Percentiles rank a stretch among this genome's conserved stretches.
Evolutionary conservation across 1,140 invertebrate species (phyloP).

Genomic region (Drosophila insularis): DNA sequence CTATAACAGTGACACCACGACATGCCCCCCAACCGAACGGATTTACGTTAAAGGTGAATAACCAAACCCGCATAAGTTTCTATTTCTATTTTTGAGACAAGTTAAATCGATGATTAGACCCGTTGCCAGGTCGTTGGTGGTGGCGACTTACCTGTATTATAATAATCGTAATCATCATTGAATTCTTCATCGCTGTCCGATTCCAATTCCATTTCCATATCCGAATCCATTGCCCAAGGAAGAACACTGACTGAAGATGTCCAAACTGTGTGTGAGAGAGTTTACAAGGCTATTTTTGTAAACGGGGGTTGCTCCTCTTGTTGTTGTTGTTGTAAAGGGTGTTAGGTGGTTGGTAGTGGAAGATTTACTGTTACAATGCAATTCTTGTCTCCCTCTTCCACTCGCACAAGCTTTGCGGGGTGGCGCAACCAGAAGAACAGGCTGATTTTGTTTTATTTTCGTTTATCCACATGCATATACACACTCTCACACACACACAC

Average conservation of each 20-base stretch:
- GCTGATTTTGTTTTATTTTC: slow-evolving; percentile 48
- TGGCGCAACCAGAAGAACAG: slow-evolving; percentile 38
- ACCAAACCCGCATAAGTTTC: slow-evolving; percentile 54
- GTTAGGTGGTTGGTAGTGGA: slow-evolving; percentile 44
- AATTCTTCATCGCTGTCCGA: slow-evolving; percentile 71
- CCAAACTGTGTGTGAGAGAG: slow-evolving; percentile 12
- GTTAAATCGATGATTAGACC: slow-evolving; percentile 63
- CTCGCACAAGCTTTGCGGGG: slow-evolving; percentile 39
- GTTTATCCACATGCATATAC: slow-evolving; percentile 52
- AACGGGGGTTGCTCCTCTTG: slow-evolving; percentile 39
- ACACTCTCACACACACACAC: slow-evolving; percentile 23
- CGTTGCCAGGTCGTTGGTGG: slow-evolving; percentile 50
- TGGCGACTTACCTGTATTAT: slow-evolving; percentile 61
- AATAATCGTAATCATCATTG: slow-evolving; percentile 72
- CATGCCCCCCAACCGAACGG: slow-evolving; percentile 2
- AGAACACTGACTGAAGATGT: neutral
- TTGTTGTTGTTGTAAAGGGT: slow-evolving; percentile 43
- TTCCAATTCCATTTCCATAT: slow-evolving; percentile 74
- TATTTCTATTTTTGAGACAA: slow-evolving; percentile 25
- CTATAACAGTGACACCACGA: too few relatives aligned
- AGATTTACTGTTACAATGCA: slow-evolving; percentile 46
- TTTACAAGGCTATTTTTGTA: slow-evolving; percentile 21
- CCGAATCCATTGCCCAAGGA: slow-evolving; percentile 60
- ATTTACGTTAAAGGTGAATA: slow-evolving; percentile 61
- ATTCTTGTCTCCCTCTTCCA: slow-evolving; percentile 27